A percentile compares a stretch with the other conserved stretches of the same genome.
These are phyloP conservation scores for Drosophila sp. DNA, from an alignment of 1,140 invertebrate species.

Conservation along the genomic window DNA sequence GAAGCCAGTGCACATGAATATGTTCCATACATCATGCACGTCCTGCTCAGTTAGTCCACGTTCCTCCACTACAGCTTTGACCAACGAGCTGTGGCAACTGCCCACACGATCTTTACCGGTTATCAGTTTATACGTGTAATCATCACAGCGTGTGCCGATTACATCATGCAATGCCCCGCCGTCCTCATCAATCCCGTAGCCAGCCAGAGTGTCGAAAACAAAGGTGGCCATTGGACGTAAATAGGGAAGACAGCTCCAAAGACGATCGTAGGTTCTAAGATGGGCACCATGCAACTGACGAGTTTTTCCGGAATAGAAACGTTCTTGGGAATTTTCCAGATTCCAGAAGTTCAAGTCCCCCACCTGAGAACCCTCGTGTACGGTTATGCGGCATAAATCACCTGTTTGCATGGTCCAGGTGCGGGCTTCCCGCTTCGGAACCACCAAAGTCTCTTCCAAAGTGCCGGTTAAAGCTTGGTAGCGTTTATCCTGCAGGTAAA, in stretches of 20 bases:
- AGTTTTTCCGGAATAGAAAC: constrained; percentile 84
- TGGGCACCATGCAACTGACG: constrained; percentile 83
- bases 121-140: constrained; percentile 84
- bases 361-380: constrained; percentile 83
- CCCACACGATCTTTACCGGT: constrained; percentile 81
- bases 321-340: constrained; percentile 82
- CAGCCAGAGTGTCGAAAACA: constrained; percentile 82
- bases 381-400: constrained; percentile 82
- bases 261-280: constrained; percentile 82
- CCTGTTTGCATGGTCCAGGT: constrained; percentile 82
- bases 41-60: constrained; percentile 83
- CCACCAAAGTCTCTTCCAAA: constrained; percentile 64
- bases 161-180: constrained; percentile 84
- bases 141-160: constrained; percentile 84
- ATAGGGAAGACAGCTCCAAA: constrained; percentile 84
- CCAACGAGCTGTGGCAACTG: constrained; percentile 84
- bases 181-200: constrained; percentile 84
- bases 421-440: constrained; percentile 80
- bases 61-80: constrained; percentile 82
- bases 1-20: constrained; percentile 84
- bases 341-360: constrained; percentile 84
- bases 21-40: constrained; percentile 84
- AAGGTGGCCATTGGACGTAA: constrained; percentile 84
- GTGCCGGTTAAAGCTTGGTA: constrained; percentile 70
- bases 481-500: constrained; percentile 53